Evolutionary conservation across 2,888 invertebrate genomes (phyloP), one percentile per base, ranked within the genome.

Genomic region (Phymatocera aterrima): DNA sequence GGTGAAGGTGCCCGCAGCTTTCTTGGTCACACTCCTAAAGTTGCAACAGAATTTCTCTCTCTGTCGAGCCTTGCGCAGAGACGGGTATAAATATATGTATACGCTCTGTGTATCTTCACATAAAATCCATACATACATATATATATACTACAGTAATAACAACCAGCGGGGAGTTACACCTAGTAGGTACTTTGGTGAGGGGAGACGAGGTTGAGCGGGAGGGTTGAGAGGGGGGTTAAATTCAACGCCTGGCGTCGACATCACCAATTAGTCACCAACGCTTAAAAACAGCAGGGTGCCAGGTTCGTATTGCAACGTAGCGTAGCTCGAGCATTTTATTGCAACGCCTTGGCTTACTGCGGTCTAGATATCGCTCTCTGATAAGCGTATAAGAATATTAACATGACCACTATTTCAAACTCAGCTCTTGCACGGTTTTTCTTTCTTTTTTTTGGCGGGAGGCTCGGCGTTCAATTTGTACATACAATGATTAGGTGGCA

Each of bases 241-340:
- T 87, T 88, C 88, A 86, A 87, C 86, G 90, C 89, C 90, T 90
- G 90, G 87, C 88, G 87, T 84, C 90, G 90, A 90, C 90, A 89
- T 89, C 88, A 87, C 88, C 90, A 89, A 90, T 90, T 90, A 90
- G 90, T 90, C 88, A 90, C 87, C 86, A 85, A 88, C 89, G 89
- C 88, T 90, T 88, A 88, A 90, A 90, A 90, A 90, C 90, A 88
- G 86, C 87, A 85, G 87, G 88, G 86, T 77, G 85, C 85, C 84
- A 86, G 85, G 85, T 86, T 85, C 82, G 86, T 81, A 83, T 84
- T 83, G 83, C 83, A 81, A 82, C 78, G 83, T 81, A 82, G 82
- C 78, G 83, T 81, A 82, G 83, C 84, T 82, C 77, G 81, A 77
- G 85, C 85, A 84, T 87, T 87, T 87, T 86, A 87, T 85, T 82